Evolutionary conservation across 2,888 invertebrate genomes (phyloP).

Genomic region (Smittia aterrima): DNA sequence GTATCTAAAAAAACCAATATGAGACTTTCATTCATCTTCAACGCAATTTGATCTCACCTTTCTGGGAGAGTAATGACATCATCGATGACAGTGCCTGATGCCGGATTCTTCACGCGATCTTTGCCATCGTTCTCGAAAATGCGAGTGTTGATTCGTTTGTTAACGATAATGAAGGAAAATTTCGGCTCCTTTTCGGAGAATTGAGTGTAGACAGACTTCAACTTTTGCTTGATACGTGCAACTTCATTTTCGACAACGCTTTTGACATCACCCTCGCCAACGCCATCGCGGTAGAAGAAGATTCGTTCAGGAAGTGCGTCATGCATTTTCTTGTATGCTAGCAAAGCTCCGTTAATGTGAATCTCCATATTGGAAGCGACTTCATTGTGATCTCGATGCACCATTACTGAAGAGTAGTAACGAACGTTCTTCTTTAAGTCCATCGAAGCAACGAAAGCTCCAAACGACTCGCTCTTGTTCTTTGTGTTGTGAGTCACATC

Average conservation of each 20-base stretch:
- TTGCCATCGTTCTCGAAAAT: conserved; percentile 47
- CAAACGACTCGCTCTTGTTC: conserved; percentile 56
- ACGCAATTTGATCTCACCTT: conserved; percentile 51
- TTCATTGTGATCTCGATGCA: too few species aligned
- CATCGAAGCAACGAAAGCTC: neutral
- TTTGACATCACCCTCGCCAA: conserved; percentile 55
- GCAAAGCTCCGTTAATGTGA: neutral
- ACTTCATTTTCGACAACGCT: neutral
- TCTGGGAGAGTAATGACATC: conserved; percentile 66
- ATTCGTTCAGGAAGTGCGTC: conserved; percentile 63
- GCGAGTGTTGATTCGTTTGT: conserved; percentile 60
- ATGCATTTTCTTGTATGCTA: neutral
- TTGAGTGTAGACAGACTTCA: conserved; percentile 52
- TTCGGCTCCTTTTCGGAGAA: conserved; percentile 47
- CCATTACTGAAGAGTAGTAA: too few species aligned
- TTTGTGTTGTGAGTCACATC: conserved; percentile 86
- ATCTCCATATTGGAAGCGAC: neutral
- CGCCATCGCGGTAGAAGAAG: conserved; percentile 80
- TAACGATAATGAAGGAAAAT: conserved; percentile 61
- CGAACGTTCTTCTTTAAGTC: too few species aligned
- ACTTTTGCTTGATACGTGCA: conserved; percentile 48
- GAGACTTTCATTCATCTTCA: too few species aligned
- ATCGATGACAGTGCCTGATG: conserved; percentile 79
- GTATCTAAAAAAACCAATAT: conserved; percentile 63
- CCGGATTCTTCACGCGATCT: conserved; percentile 58